Evolutionary conservation across 2,797 vertebrate genomes (phyloP).

Genomic region (Ceryle rudis): DNA sequence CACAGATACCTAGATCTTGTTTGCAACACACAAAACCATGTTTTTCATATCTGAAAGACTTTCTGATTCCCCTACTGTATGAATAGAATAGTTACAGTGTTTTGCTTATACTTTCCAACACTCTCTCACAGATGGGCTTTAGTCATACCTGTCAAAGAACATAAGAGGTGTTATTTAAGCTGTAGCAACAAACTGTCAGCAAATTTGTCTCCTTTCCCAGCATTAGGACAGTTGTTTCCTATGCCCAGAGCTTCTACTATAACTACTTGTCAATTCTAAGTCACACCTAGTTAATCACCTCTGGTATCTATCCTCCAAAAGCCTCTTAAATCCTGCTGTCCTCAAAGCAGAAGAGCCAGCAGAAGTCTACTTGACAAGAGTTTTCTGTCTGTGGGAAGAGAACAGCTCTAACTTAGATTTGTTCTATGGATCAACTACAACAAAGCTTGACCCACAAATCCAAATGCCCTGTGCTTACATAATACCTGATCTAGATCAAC

Average conservation of each 20-base stretch:
- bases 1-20: not conserved
- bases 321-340: not conserved
- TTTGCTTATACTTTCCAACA: not conserved
- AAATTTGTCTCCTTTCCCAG: not conserved
- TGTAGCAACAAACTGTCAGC: not conserved
- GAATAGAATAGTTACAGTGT: not conserved
- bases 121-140: not conserved
- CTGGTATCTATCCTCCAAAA: not conserved
- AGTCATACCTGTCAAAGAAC: not conserved
- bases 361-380: not conserved
- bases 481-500: not conserved
- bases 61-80: not conserved
- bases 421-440: not conserved
- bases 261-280: not conserved
- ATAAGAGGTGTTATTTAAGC: not conserved
- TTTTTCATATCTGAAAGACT: not conserved
- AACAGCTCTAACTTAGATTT: not conserved
- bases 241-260: not conserved
- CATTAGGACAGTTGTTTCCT: not conserved
- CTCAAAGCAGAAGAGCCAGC: not conserved
- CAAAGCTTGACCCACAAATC: not conserved
- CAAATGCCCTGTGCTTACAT: accelerated
- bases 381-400: not conserved
- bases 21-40: not conserved
- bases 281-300: not conserved